These are phyloP conservation scores for Vulpes lagopus DNA, from an alignment of 2,113 vertebrate species.

Conservation along the genomic window DNA sequence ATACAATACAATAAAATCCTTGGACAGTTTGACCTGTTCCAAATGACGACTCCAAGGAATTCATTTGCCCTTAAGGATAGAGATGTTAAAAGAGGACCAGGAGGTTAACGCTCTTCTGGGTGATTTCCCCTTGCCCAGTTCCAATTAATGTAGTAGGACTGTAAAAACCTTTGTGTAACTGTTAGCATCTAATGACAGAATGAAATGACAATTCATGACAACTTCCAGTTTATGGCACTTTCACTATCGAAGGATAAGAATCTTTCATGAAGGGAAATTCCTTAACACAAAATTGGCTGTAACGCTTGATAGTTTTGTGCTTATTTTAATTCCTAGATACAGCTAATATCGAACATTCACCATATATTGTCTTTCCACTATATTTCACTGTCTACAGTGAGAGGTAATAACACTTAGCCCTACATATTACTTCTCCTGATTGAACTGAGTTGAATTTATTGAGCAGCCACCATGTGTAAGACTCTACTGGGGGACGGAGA, in stretches of 20 bases:
- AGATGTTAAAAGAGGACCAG: conserved; percentile 48
- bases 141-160: conserved; percentile 42
- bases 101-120: conserved; percentile 43
- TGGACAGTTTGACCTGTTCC: conserved; percentile 41
- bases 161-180: conserved; percentile 57
- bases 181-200: conserved; percentile 62
- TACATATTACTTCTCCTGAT: neutral
- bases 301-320: neutral
- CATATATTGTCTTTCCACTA: neutral
- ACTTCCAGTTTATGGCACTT: conserved; percentile 26
- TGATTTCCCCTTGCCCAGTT: conserved; percentile 61
- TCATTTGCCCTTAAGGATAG: conserved; percentile 43
- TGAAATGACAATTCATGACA: conserved; percentile 50
- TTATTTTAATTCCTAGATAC: conserved; percentile 21
- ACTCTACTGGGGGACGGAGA: neutral
- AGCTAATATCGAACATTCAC: neutral
- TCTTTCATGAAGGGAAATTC: conserved; percentile 18
- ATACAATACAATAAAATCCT: neutral
- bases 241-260: neutral
- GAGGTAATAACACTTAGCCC: neutral
- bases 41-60: conserved; percentile 63
- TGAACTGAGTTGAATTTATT: neutral
- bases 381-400: neutral
- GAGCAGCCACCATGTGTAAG: neutral
- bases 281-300: neutral